Conservation (phyloP, 1,140 invertebrate genomes). For the Listronotus oregonensis region DNA sequence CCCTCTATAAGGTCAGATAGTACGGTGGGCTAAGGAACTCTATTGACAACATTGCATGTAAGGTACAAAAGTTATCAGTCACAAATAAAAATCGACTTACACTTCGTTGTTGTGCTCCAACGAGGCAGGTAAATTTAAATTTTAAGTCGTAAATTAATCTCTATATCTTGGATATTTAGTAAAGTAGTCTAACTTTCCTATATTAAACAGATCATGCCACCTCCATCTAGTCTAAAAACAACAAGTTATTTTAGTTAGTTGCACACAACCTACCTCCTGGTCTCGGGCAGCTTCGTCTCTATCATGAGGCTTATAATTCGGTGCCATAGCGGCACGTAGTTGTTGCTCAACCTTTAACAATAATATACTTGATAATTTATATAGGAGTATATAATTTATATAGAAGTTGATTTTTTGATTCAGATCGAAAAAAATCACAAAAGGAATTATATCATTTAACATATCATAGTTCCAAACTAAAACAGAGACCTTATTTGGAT, state of each 20-base stretch:
- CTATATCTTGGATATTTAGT: not conserved
- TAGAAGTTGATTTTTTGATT: no score
- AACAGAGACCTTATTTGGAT: no score
- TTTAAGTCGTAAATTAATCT: not conserved
- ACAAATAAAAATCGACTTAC: no score
- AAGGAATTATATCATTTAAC: no score
- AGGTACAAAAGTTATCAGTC: no score
- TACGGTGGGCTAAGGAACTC: no score
- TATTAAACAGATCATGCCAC: constrained; percentile 39
- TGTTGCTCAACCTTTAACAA: constrained; percentile 75
- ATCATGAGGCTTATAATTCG: constrained; percentile 80
- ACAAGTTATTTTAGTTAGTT: constrained; percentile 33
- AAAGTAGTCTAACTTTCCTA: not conserved
- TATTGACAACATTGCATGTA: no score
- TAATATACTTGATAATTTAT: not conserved
- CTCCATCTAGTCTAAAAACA: constrained; percentile 42
- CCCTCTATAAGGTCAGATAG: no score
- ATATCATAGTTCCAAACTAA: no score
- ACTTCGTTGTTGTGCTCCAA: no score
- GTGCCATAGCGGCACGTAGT: constrained; percentile 77
- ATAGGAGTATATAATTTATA: not conserved
- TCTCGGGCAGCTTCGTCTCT: constrained; percentile 82
- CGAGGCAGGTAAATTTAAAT: no score
- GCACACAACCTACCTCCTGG: constrained; percentile 77
- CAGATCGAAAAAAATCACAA: no score